phyloP scores from a whole-genome alignment of 2,113 vertebrate genomes.

The Tragelaphus buxtoni region DNA sequence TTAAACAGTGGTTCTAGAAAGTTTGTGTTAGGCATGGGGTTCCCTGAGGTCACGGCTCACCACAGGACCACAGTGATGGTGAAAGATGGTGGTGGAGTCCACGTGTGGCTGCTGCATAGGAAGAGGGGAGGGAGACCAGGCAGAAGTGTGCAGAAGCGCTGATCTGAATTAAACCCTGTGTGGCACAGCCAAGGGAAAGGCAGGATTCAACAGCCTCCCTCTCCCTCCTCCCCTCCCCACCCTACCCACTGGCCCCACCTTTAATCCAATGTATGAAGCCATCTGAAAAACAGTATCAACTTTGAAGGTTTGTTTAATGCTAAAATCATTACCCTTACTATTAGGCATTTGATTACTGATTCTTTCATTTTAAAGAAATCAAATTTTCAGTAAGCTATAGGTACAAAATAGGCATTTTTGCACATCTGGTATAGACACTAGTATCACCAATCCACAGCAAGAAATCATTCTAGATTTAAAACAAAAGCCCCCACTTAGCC shows the following conservation, averaged over 20 bases:
- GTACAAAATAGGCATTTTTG: neutral
- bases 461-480: neutral
- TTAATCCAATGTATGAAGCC: neutral
- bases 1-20: neutral
- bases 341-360: neutral
- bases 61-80: neutral
- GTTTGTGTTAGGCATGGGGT: neutral
- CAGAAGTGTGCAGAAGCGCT: neutral
- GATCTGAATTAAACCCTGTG: neutral
- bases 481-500: neutral
- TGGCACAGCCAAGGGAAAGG: neutral
- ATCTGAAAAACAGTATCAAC: neutral
- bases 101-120: fast-evolving
- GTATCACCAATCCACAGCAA: neutral
- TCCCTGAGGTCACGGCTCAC: neutral
- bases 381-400: neutral
- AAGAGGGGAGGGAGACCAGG: neutral
- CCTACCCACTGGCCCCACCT: neutral
- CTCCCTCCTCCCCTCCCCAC: neutral
- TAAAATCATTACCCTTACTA: neutral
- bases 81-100: neutral
- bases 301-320: neutral
- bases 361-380: conserved; percentile 13
- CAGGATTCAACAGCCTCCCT: neutral
- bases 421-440: neutral